Base-by-base conservation (phyloP, 2,888 invertebrate species). In the Apamea epomidion region DNA sequence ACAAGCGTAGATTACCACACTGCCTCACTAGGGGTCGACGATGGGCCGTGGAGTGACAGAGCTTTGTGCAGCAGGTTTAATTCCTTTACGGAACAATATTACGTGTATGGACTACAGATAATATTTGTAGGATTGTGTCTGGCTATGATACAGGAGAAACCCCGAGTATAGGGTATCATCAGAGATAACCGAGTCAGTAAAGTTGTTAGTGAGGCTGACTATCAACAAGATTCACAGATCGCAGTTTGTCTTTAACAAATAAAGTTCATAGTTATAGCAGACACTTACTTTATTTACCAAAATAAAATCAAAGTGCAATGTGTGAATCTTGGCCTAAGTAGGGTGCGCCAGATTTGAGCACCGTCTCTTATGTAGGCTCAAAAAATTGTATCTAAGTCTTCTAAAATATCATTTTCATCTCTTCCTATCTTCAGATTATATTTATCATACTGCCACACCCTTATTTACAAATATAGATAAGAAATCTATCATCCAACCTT, bases 381-480 rank as follows among this genome's bases (percentile, higher is more conserved):
- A 18, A 62, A 29, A 1, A 29, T n/a, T n/a, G n/a, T 29, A 37
- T 42, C 72, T 10, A 7, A 2, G n/a, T 32, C 32, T 64, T 32
- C 32, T 10, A 32, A 25, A 45, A 60, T 7, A 68, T 68, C 3
- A n/a, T 60, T 48, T 45, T 14, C 62, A 81, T 82, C 65, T 84
- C 37, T 16, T 16, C 60, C 45, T 84, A 80, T 71, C 81, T 60
- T 48, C 25, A 62, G 73, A 81, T 32, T 45, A 37, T 37, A 62
- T 74, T 42, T 73, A 69, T 80, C 74, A n/a, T n/a, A 21, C 65
- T 16, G 51, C 81, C 85, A 76, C 74, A 18, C 88, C 68, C 21
- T 62, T 84, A 76, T 84, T 84, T 85, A 75, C 74, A 81, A 85
- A 87, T 71, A 72, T 51, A 69, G 76, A 85, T 72, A 58, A 67